Evolutionary conservation across 2,888 invertebrate species (phyloP), one percentile per base, ranked within the genome.

Genomic region (Tetrapedia diversipes): DNA sequence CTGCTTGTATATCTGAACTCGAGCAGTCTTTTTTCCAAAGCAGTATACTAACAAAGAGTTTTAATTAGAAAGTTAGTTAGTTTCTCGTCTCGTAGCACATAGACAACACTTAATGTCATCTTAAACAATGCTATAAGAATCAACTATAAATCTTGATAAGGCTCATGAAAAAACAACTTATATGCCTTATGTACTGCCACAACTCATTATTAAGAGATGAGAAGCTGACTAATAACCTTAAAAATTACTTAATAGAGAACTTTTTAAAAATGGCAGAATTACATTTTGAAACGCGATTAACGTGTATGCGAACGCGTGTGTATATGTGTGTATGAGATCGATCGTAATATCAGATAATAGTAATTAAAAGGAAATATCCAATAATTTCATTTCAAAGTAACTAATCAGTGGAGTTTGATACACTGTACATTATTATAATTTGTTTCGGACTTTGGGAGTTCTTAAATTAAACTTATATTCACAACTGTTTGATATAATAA

Each of bases 131-230:
- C 69, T 51, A 41, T 45, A 34, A 68, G 68, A 45, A 51, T 65
- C 49, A 53, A 37, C 19, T 0, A 32, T 59, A 29, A 49, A 54
- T 39, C 43, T 54, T 19, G 1, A 19, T n/a, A 22, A 37, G 19
- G 24, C 37, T 57, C 24, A n/a, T 45, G 11, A 51, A 54, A 19
- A 47, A 45, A 83, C 65, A 76, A 78, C 77, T 66, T 60, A 69
- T 71, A 85, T 83, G 85, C 83, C 83, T 83, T 84, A 84, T 71
- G 66, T 83, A 84, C 84, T 84, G 84, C 84, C 84, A 85, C 74
- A 70, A 64, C 59, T 83, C 43, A 71, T 83, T 59, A 69, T 64
- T 47, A 39, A 43, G 53, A 43, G 61, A 53, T 79, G 80, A 79
- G 84, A 69, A 85, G 78, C 83, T 64, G 63, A 85, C 67, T 78